Base-by-base conservation (phyloP, 2,113 vertebrate genomes). In the Oostethus manadensis region DNA sequence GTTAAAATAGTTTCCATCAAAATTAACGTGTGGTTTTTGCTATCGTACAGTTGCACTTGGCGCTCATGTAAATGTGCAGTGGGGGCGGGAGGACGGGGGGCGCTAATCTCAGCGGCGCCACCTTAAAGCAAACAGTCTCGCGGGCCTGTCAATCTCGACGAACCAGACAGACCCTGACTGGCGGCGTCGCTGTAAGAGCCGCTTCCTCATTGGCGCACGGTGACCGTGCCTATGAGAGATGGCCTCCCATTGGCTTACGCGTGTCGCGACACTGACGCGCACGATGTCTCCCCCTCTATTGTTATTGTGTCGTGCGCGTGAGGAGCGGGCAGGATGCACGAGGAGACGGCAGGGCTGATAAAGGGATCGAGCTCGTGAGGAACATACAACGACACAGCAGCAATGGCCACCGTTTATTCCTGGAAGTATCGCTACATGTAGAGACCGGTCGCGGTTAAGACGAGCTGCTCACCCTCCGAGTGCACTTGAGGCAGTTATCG, bases 301-400 rank as follows among this genome's bases (percentile, higher is more conserved):
- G 87, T 89, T 89, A 77, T 90, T 88, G 82, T 84, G 75, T 73
- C 66, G 78, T 81, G 84, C 74, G 70, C 76, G 75, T 70, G 81
- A 65, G 64, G 74, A 78, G 50, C 58, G 48, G 71, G 72, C 73
- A 80, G 77, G 82, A 85, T 85, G 86, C 82, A 69, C 70, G 81
- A 81, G 74, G 80, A 86, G 80, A 78, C 85, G 71, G 79, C 61
- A 60, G 21, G 62, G 33, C 71, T 63, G 74, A 63, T 64, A 62
- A 46, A 66, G 26, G 56, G 67, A 68, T 67, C 69, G 64, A 58
- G 66, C 53, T 58, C 56, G 51, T 38, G 56, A 55, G 63, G 50
- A 64, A 62, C 48, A 40, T 35, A n/a, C 18, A 14, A 56, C 18
- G 61, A 63, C 49, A 62, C 51, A 63, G 18, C 51, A 1, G 26